phyloP scores from a whole-genome alignment of 2,113 vertebrate genomes.

The Boulengeromyrus knoepffleri region DNA sequence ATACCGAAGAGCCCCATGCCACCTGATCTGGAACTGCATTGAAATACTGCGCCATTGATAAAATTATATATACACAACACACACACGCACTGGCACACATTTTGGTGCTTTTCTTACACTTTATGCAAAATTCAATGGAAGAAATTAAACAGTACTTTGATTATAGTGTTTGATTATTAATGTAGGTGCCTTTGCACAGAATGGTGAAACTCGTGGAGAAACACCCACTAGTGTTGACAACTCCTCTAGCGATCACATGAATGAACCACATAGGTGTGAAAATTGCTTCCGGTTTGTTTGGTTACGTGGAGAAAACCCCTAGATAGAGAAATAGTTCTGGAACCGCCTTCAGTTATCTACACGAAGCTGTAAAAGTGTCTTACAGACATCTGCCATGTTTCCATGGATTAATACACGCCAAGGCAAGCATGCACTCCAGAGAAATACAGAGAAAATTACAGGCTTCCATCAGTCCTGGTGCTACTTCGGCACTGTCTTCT shows the following conservation, averaged over 20 bases:
- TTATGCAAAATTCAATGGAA: neutral
- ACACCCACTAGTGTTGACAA: neutral
- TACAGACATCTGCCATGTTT: neutral
- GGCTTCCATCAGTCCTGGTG: neutral
- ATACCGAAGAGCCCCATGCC: neutral
- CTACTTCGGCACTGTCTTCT: neutral
- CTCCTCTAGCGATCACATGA: constrained; percentile 15
- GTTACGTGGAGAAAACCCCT: constrained; percentile 34
- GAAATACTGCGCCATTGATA: neutral
- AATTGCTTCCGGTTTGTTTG: constrained; percentile 15
- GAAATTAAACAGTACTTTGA: neutral
- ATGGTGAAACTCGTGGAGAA: neutral
- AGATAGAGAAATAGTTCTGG: constrained; percentile 22
- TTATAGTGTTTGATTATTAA: neutral
- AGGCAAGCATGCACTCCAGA: neutral
- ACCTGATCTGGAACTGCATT: neutral
- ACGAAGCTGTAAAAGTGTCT: neutral
- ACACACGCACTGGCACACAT: neutral
- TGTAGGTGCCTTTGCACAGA: neutral
- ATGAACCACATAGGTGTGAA: constrained; percentile 35
- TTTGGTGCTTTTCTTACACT: neutral
- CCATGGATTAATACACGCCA: neutral
- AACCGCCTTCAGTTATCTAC: neutral
- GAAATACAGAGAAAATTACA: neutral
- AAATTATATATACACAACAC: neutral